Evolutionary conservation across 2,888 invertebrate genomes (phyloP).

Genomic region (Lasioglossum villosulum): DNA sequence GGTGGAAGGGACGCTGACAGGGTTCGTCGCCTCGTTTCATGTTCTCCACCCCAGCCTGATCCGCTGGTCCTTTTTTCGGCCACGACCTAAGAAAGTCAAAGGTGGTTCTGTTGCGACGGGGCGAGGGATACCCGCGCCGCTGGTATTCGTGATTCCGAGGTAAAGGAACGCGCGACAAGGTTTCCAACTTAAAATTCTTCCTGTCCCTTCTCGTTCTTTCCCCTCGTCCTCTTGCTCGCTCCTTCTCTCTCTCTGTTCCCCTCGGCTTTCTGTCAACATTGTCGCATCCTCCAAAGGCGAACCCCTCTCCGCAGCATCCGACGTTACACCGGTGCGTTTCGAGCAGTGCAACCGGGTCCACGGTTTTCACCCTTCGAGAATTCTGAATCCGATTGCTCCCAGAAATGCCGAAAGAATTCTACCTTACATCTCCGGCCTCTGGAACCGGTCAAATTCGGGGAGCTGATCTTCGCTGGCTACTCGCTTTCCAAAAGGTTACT

Average conservation of each 20-base stretch:
- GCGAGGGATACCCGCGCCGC: constrained; percentile 41
- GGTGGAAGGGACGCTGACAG: constrained; percentile 24
- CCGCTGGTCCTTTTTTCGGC: constrained; percentile 26
- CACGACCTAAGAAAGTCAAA: constrained; percentile 62
- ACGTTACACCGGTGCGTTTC: constrained; percentile 61
- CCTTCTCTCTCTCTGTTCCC: not conserved
- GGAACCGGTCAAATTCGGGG: not conserved
- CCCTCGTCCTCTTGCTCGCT: constrained; percentile 27
- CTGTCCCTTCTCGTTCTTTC: constrained; percentile 62
- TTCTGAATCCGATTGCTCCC: constrained; percentile 19
- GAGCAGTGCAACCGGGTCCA: constrained; percentile 20
- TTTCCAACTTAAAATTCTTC: constrained; percentile 83
- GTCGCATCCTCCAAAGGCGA: constrained; percentile 26
- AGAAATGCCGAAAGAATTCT: not conserved
- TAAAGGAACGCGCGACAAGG: constrained; percentile 80
- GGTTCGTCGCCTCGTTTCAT: constrained; percentile 12
- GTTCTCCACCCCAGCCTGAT: not conserved
- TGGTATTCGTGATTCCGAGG: constrained; percentile 72
- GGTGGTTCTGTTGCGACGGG: constrained; percentile 59
- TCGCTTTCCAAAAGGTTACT: no score
- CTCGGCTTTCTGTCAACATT: constrained; percentile 25
- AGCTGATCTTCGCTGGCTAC: no score
- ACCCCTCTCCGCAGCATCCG: constrained; percentile 47
- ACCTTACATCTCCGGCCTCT: not conserved
- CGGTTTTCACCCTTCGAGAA: constrained; percentile 51